These are phyloP conservation scores for Oreochromis niloticus DNA, from an alignment of 2,113 vertebrate genomes.

Conservation along the genomic window DNA sequence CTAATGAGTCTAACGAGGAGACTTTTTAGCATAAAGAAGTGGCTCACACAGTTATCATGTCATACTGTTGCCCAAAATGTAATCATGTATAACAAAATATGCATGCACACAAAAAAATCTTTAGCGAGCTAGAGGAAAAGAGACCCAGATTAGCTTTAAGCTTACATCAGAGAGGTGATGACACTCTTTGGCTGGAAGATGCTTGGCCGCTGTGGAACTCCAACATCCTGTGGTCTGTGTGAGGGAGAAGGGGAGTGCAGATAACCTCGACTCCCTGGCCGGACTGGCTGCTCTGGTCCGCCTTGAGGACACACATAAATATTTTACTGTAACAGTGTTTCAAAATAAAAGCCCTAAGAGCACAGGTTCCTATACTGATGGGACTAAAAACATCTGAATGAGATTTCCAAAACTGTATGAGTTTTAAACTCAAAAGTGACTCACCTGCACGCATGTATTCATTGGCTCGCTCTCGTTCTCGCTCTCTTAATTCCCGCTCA, in stretches of 20 bases:
- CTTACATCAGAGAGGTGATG: slow-evolving; percentile 90
- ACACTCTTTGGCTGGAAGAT: slow-evolving; percentile 97
- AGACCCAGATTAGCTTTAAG: background rate
- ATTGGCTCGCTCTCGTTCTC: slow-evolving; percentile 46
- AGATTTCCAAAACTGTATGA: background rate
- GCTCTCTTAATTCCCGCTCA: slow-evolving; percentile 35
- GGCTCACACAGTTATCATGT: background rate
- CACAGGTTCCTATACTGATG: background rate
- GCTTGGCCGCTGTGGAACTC: slow-evolving; percentile 91
- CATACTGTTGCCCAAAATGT: background rate
- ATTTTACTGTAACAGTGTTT: background rate
- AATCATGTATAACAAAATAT: background rate
- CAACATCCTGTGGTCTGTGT: slow-evolving; percentile 83
- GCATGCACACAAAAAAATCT: background rate
- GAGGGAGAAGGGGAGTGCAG: slow-evolving; percentile 90
- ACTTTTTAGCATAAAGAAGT: background rate
- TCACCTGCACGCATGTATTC: slow-evolving; percentile 71
- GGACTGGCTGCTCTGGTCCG: slow-evolving; percentile 79
- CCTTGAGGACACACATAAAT: slow-evolving; percentile 1
- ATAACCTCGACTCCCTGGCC: slow-evolving; percentile 86
- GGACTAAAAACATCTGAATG: background rate
- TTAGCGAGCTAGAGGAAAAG: background rate
- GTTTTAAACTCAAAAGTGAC: background rate
- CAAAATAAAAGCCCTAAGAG: background rate
- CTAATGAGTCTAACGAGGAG: background rate